Evolutionary conservation across 2,113 vertebrate species (phyloP).

Genomic region (Prionailurus bengalensis): DNA sequence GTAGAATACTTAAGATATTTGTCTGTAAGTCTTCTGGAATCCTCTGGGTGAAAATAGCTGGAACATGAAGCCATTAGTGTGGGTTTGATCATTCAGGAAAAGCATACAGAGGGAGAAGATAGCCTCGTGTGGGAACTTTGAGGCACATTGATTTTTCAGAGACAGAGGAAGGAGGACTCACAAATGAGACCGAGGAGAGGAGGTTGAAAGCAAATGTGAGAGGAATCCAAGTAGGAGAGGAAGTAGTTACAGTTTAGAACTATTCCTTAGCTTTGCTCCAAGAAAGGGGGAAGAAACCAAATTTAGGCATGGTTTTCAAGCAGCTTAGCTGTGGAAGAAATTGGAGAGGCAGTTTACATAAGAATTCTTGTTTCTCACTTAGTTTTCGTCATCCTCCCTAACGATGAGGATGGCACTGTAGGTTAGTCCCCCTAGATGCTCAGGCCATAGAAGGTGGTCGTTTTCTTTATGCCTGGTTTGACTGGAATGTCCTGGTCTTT

Average conservation of each 20-base stretch:
- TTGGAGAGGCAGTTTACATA: neutral
- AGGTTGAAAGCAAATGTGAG: neutral
- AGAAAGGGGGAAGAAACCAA: neutral
- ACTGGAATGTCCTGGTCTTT: neutral
- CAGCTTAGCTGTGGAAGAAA: neutral
- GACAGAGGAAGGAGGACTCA: neutral
- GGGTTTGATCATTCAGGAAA: neutral
- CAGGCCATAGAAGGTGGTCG: neutral
- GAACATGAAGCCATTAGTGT: neutral
- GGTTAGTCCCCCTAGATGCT: neutral
- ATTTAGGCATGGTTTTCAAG: neutral
- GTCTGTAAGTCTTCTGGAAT: slow-evolving; percentile 13
- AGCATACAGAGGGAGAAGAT: neutral
- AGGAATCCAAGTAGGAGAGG: neutral
- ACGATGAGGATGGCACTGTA: neutral
- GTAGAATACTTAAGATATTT: neutral
- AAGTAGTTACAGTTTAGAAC: neutral
- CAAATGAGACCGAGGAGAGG: neutral
- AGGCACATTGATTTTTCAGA: neutral
- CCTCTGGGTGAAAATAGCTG: slow-evolving; percentile 31
- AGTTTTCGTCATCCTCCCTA: neutral
- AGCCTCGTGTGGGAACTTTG: neutral
- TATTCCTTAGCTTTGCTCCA: neutral
- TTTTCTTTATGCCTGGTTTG: neutral
- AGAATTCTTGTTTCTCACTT: neutral